Base-by-base conservation (phyloP, 2,797 vertebrate species). In the Spea hammondii region DNA sequence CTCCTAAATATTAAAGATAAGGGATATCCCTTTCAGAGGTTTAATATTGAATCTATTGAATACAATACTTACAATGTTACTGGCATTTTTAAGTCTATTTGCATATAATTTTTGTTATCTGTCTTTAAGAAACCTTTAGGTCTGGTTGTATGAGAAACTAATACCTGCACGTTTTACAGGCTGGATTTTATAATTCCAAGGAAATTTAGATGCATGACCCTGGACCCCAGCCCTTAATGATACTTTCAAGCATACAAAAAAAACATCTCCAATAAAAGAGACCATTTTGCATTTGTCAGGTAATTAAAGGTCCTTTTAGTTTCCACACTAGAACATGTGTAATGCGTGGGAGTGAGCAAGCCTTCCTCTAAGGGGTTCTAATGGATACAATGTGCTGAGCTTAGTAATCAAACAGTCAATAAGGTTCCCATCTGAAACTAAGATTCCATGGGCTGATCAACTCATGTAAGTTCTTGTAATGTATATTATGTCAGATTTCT, bases 301-400 rank as follows among this genome's bases (percentile, higher is more conserved):
- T 95, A 94, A 95, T 92, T 86, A 89, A 83, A 87, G 86, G 87
- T 17, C 86, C 90, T 93, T 93, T 91, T 83, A 86, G 87, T 88
- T 88, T 89, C 84, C 90, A 87, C 86, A 88, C 87, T 83, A 86
- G 84, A 80, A 84, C 77, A 88, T 87, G 82, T 92, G 89, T 93
- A 90, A 82, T 77, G 86, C 76, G 89, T 93, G 92, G 90, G 89
- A 90, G 90, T 91, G 89, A 93, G 93, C 91, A 92, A 89, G 86
- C 84, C 78, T 82, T 71, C 50, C 73, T 89, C 89, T 91, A 91
- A 89, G 85, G 83, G 85, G 85, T 86, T 74, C 83, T 79, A 88
- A 87, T 79, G 80, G 84, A 75, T 84, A 80, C 85, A 82, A 80
- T 82, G 76, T 81, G 86, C 85, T 90, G 85, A 86, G 89, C 87